These are phyloP conservation scores for Macrocentrus cingulum DNA, from an alignment of 1,140 invertebrate species.

Conservation along the genomic window DNA sequence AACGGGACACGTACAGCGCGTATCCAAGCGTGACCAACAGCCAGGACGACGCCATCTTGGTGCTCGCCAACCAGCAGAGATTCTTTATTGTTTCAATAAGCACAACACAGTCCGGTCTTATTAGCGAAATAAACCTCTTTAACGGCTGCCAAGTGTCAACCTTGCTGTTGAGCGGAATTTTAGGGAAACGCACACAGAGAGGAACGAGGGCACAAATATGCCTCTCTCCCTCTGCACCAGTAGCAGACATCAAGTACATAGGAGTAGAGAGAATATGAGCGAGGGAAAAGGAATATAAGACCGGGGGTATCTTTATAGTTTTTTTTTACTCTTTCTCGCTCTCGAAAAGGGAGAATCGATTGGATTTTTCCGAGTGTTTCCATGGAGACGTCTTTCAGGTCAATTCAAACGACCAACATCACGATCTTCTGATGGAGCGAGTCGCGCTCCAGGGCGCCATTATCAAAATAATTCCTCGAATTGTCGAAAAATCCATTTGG, in stretches of 20 bases:
- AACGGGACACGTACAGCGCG: slow-evolving; percentile 43
- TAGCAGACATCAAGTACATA: slow-evolving; percentile 46
- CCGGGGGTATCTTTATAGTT: too few species aligned
- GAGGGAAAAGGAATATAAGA: too few species aligned
- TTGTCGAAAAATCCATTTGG: too few species aligned
- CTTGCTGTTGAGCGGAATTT: slow-evolving; percentile 17
- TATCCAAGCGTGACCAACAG: slow-evolving; percentile 40
- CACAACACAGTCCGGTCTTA: slow-evolving; percentile 55
- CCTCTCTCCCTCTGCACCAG: too few species aligned
- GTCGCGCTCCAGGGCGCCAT: too few species aligned
- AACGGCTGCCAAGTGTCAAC: slow-evolving; percentile 45
- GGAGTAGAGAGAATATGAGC: too few species aligned
- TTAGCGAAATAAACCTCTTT: slow-evolving; percentile 61
- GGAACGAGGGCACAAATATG: slow-evolving; percentile 19
- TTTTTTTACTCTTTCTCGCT: too few species aligned
- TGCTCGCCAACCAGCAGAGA: slow-evolving; percentile 30
- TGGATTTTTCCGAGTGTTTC: slow-evolving; percentile 58
- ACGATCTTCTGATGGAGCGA: too few species aligned
- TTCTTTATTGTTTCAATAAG: slow-evolving; percentile 63
- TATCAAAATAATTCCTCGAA: too few species aligned
- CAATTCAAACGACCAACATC: too few species aligned
- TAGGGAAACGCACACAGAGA: slow-evolving; percentile 27
- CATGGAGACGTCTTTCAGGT: slow-evolving; percentile 58
- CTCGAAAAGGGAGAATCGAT: slow-evolving; percentile 61
- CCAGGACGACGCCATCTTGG: slow-evolving; percentile 36